Evolutionary conservation across 1,140 invertebrate genomes (phyloP).

Genomic region (Achroia grisella): DNA sequence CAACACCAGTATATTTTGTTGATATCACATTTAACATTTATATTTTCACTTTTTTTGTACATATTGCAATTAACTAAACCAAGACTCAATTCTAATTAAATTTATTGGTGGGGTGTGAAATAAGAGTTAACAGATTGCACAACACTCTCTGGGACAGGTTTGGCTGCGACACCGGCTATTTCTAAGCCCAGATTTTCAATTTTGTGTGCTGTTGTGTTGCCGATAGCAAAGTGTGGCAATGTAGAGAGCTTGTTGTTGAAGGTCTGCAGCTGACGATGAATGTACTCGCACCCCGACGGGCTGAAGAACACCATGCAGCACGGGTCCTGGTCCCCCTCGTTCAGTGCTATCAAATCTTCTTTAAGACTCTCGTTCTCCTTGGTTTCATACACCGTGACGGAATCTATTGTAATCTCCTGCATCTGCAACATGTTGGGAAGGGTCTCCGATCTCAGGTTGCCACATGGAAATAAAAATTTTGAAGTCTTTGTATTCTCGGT

Average conservation of each 20-base stretch:
- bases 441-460: conserved; percentile 70
- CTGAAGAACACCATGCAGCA: conserved; percentile 74
- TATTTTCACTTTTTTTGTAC: too few species aligned
- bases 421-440: conserved; percentile 56
- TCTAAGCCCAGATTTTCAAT: conserved; percentile 58
- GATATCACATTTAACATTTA: too few species aligned
- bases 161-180: conserved; percentile 47
- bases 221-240: conserved; percentile 61
- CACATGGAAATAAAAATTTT: conserved; percentile 72
- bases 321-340: conserved; percentile 37
- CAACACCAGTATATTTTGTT: too few species aligned
- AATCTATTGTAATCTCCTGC: conserved; percentile 58
- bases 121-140: conserved; percentile 45
- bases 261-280: conserved; percentile 53
- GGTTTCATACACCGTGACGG: conserved; percentile 73
- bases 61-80: too few species aligned
- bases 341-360: conserved; percentile 48
- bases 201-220: conserved; percentile 59
- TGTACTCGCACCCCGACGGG: conserved; percentile 70
- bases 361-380: conserved; percentile 68
- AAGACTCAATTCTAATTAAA: conserved; percentile 13
- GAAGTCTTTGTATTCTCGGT: conserved; percentile 45
- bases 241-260: conserved; percentile 44
- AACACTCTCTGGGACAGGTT: conserved; percentile 44
- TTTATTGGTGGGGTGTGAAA: conserved; percentile 29